These are phyloP conservation scores for Amphibalanus amphitrite DNA, from an alignment of 1,140 invertebrate genomes.

Conservation along the genomic window DNA sequence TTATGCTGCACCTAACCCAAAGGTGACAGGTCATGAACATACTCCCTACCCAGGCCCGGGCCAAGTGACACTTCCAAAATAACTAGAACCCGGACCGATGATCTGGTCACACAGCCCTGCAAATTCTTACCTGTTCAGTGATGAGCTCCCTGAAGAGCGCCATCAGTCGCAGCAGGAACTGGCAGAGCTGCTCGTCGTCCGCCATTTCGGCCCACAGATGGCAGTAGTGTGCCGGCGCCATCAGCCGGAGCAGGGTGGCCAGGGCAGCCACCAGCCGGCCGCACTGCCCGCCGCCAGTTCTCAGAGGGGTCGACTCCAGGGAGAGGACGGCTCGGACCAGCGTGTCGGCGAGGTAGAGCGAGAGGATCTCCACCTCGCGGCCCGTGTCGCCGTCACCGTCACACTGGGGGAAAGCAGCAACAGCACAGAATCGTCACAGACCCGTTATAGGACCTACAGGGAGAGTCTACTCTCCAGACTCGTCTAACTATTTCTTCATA, in stretches of 20 bases:
- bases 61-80: too few species aligned
- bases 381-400: not conserved
- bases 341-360: not conserved
- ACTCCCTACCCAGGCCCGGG: too few species aligned
- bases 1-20: too few species aligned
- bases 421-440: too few species aligned
- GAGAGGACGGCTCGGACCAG: not conserved
- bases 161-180: not conserved
- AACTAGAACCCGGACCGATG: too few species aligned
- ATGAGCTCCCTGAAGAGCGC: conserved; percentile 2
- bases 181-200: not conserved
- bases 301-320: not conserved
- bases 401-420: too few species aligned
- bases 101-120: too few species aligned
- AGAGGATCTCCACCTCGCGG: not conserved
- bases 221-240: not conserved
- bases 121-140: not conserved
- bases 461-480: too few species aligned
- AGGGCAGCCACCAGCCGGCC: not conserved
- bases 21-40: too few species aligned
- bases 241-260: not conserved
- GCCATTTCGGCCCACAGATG: not conserved
- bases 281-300: not conserved
- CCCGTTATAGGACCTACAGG: too few species aligned
- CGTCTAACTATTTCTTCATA: too few species aligned